Base-by-base conservation (phyloP, 2,797 vertebrate genomes). In the Gadopsis bispinosus region DNA sequence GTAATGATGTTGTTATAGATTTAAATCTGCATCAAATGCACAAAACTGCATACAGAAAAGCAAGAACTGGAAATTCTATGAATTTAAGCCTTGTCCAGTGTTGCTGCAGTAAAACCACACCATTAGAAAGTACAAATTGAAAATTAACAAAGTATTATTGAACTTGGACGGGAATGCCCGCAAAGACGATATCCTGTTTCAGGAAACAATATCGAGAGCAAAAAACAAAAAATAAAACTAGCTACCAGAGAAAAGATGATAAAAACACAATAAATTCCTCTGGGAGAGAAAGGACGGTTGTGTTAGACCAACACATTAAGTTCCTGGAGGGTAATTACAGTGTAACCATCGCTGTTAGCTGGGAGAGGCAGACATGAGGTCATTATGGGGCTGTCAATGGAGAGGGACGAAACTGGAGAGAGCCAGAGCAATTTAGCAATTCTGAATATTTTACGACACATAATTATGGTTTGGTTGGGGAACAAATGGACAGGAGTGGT, bases 381-480 rank as follows among this genome's bases (percentile, higher is more conserved):
- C 92, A 94, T 94, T 89, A 91, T 73, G 69, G 83, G 82, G 83
- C 85, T 89, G 89, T 92, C 84, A 81, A 86, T 89, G 88, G 85
- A 88, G 88, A 93, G 83, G 87, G 90, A 90, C 79, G 88, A 80
- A 48, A 80, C 89, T 88, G 60, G 61, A 86, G 88, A 84, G 85
- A 90, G 89, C 92, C 91, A 92, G 85, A 80, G 93, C 90, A 92
- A 93, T 94, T 93, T 93, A 92, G 90, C 87, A 88, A 93, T 94
- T 93, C 72, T 88, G 88, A 94, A 93, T 93, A 93, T 93, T 94
- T 93, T 92, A 93, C 88, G 77, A 91, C 89, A 90, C 92, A 91
- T 92, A 93, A 93, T 93, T 93, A 94, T 92, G 89, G 92, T 91
- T 89, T 89, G 86, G 90, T 87, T 72, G 73, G 69, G 76, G 78